These are phyloP conservation scores for Ecliptopera silaceata DNA, from an alignment of 2,888 invertebrate genomes.

Conservation along the genomic window DNA sequence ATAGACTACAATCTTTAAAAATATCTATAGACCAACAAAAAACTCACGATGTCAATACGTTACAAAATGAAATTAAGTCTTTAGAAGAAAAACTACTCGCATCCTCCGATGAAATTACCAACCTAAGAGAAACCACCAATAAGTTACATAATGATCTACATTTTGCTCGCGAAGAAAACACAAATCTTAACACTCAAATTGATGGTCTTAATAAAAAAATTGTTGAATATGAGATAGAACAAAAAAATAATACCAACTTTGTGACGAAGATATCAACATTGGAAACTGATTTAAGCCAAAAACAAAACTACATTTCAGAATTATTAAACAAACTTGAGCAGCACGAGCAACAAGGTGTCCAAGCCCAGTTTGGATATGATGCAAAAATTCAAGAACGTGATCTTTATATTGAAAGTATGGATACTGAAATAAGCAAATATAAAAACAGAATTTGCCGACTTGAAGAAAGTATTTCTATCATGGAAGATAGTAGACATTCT, in stretches of 20 bases:
- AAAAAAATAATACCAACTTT: constrained; percentile 67
- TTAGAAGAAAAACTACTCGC: constrained; percentile 49
- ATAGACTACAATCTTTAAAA: constrained; percentile 59
- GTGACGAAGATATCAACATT: constrained; percentile 65
- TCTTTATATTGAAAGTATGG: constrained; percentile 88
- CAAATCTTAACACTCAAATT: constrained; percentile 53
- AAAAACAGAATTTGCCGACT: constrained; percentile 85
- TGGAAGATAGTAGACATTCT: constrained; percentile 84
- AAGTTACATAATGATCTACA: constrained; percentile 55
- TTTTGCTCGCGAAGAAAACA: constrained; percentile 54
- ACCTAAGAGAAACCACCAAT: constrained; percentile 52
- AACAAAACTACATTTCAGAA: constrained; percentile 64
- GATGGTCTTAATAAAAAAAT: constrained; percentile 68
- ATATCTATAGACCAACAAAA: constrained; percentile 56
- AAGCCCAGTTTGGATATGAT: constrained; percentile 77
- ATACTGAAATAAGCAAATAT: constrained; percentile 85
- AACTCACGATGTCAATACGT: constrained; percentile 48
- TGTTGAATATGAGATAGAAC: constrained; percentile 69
- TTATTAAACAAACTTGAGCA: constrained; percentile 60
- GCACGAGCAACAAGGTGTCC: constrained; percentile 62
- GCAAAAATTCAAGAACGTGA: constrained; percentile 90
- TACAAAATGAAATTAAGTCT: constrained; percentile 51
- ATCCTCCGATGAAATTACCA: constrained; percentile 52
- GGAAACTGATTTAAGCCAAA: constrained; percentile 65
- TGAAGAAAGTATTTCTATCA: constrained; percentile 85